Conservation (phyloP, 2,797 vertebrate genomes). For the Melanogrammus aeglefinus region DNA sequence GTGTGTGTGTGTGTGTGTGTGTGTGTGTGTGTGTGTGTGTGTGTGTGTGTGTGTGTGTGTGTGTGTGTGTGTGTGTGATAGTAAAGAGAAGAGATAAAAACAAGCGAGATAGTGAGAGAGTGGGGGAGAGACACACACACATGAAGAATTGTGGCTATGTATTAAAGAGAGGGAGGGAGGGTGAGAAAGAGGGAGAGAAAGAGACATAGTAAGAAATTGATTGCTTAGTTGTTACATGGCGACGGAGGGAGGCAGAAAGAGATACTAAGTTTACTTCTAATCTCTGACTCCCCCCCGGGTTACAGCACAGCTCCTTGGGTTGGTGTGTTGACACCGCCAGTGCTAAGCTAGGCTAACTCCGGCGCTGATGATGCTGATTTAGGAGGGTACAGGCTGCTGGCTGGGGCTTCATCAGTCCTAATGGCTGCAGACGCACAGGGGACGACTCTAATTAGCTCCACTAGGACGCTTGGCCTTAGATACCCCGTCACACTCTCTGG, state of each 20-base stretch:
- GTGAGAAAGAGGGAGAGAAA: too few relatives aligned
- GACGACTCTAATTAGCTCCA: slow-evolving; percentile 43
- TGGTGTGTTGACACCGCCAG: slow-evolving; percentile 1
- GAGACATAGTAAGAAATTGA: too few relatives aligned
- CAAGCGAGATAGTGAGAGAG: neutral
- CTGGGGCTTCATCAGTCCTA: slow-evolving; percentile 35
- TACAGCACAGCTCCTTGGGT: too few relatives aligned
- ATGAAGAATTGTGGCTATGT: neutral
- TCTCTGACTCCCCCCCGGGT: too few relatives aligned
- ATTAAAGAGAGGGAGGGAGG: too few relatives aligned
- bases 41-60: too few relatives aligned
- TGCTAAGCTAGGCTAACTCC: slow-evolving; percentile 18
- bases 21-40: too few relatives aligned
- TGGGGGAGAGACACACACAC: neutral
- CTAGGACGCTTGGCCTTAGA: neutral
- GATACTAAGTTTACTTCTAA: too few relatives aligned
- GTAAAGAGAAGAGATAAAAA: neutral
- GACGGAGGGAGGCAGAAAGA: too few relatives aligned
- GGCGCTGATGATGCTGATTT: slow-evolving; percentile 35
- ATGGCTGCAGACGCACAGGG: slow-evolving; percentile 40
- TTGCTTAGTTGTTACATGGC: too few relatives aligned
- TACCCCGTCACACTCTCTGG: neutral
- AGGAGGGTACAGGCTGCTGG: slow-evolving; percentile 11
- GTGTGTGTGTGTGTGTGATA: too few relatives aligned
- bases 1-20: too few relatives aligned